Conservation (phyloP, 2,797 vertebrate genomes). For the Betta splendens region DNA sequence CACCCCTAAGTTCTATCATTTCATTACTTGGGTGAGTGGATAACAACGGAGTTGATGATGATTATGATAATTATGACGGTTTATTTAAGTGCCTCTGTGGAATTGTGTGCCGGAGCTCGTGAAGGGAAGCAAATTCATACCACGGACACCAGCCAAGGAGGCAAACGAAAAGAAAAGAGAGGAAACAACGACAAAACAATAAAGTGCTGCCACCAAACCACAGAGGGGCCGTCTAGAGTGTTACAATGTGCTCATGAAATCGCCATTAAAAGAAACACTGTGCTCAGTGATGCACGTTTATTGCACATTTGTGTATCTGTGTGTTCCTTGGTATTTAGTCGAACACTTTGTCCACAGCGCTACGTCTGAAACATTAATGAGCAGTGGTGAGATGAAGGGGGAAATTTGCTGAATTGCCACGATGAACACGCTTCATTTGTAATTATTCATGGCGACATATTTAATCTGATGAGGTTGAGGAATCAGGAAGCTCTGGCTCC, state of each 20-base stretch:
- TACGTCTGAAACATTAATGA: constrained; percentile 67
- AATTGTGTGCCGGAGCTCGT: constrained; percentile 3
- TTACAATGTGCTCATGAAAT: constrained; percentile 41
- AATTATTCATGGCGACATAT: constrained; percentile 67
- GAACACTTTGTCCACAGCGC: constrained; percentile 33
- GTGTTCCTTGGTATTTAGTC: constrained; percentile 37
- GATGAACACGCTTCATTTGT: constrained; percentile 55
- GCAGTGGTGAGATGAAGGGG: constrained; percentile 38
- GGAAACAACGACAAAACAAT: constrained; percentile 21
- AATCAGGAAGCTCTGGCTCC: constrained; percentile 30
- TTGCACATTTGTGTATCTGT: constrained; percentile 34
- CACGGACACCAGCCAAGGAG: constrained; percentile 9
- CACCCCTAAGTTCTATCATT: constrained; percentile 19
- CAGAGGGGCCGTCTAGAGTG: constrained; percentile 22
- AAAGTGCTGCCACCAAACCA: constrained; percentile 23
- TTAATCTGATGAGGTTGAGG: constrained; percentile 58
- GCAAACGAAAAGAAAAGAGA: constrained; percentile 11
- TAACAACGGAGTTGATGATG: constrained; percentile 14
- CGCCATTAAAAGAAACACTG: constrained; percentile 30
- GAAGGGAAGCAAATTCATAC: constrained; percentile 33
- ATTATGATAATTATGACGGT: constrained; percentile 17
- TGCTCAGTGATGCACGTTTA: constrained; percentile 37
- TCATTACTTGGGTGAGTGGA: constrained; percentile 41
- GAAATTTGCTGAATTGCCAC: constrained; percentile 41
- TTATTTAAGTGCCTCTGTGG: constrained; percentile 37